A percentile compares a stretch with the other conserved stretches of the same genome.
Conservation (phyloP, 2,888 invertebrate species). For the Dexiosoma caninum region DNA sequence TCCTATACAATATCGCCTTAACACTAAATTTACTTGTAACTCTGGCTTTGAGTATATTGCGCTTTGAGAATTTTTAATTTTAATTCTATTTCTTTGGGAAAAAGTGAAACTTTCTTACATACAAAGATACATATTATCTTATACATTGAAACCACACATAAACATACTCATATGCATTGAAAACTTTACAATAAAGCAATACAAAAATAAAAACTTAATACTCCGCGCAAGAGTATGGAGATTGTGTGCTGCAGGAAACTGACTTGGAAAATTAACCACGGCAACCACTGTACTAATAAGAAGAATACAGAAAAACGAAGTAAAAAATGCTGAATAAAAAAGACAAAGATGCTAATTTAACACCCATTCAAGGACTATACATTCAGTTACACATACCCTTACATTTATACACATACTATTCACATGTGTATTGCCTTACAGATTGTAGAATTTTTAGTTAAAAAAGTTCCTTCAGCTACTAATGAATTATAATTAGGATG, state of each 20-base stretch:
- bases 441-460: constrained; percentile 13
- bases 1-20: not conserved
- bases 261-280: constrained; percentile 58
- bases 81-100: constrained; percentile 31
- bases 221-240: not conserved
- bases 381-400: not conserved
- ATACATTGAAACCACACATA: not conserved
- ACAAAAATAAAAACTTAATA: not conserved
- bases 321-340: constrained; percentile 14
- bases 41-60: constrained; percentile 30
- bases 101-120: constrained; percentile 57
- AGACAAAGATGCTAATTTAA: constrained; percentile 62
- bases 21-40: constrained; percentile 31
- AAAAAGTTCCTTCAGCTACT: constrained; percentile 46
- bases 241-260: constrained; percentile 17
- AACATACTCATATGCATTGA: not conserved
- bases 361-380: constrained; percentile 56
- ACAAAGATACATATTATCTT: not conserved
- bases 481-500: constrained; percentile 62
- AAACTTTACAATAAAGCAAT: not conserved
- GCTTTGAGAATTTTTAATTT: constrained; percentile 39
- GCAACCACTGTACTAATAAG: constrained; percentile 60
- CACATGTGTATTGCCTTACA: constrained; percentile 25
- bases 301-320: constrained; percentile 35
- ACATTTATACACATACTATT: not conserved